These are phyloP conservation scores for Salvelinus namaycush DNA, from an alignment of 2,113 vertebrate genomes.

Conservation along the genomic window DNA sequence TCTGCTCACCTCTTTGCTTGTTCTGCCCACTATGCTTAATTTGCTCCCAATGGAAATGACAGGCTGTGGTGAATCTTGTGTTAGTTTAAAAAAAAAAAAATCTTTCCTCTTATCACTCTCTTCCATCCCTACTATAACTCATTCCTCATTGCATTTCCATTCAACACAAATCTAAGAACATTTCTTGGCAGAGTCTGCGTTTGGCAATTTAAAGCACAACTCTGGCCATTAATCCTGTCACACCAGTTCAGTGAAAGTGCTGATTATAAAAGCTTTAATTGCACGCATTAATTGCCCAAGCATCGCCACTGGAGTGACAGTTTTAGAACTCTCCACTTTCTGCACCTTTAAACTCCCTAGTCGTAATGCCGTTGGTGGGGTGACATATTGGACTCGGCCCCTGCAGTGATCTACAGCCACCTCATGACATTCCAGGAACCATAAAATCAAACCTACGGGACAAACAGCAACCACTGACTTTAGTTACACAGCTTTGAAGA, in stretches of 20 bases:
- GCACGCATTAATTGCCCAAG: slow-evolving; percentile 62
- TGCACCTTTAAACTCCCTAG: slow-evolving; percentile 55
- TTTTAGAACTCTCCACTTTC: slow-evolving; percentile 61
- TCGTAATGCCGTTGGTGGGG: slow-evolving; percentile 57
- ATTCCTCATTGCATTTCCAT: slow-evolving; percentile 43
- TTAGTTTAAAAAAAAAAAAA: too few relatives aligned
- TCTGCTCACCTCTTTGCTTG: too few relatives aligned
- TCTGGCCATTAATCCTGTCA: slow-evolving; percentile 60
- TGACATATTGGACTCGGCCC: slow-evolving; percentile 56
- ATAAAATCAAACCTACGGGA: slow-evolving; percentile 44
- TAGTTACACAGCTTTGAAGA: slow-evolving; percentile 2
- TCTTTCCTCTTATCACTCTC: slow-evolving; percentile 15
- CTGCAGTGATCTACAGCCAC: slow-evolving; percentile 24
- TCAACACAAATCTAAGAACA: slow-evolving; percentile 52
- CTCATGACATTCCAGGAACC: slow-evolving; percentile 52
- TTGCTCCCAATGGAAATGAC: too few relatives aligned
- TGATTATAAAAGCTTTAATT: slow-evolving; percentile 73
- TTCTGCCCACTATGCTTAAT: too few relatives aligned
- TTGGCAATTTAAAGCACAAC: slow-evolving; percentile 53
- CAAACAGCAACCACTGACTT: too few relatives aligned
- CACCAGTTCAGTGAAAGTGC: slow-evolving; percentile 57
- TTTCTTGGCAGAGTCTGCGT: slow-evolving; percentile 41
- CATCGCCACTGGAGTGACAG: slow-evolving; percentile 54
- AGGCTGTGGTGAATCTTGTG: too few relatives aligned
- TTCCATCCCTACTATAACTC: slow-evolving; percentile 38